phyloP scores from a whole-genome alignment of 2,888 invertebrate genomes.

The Nomada fucata region DNA sequence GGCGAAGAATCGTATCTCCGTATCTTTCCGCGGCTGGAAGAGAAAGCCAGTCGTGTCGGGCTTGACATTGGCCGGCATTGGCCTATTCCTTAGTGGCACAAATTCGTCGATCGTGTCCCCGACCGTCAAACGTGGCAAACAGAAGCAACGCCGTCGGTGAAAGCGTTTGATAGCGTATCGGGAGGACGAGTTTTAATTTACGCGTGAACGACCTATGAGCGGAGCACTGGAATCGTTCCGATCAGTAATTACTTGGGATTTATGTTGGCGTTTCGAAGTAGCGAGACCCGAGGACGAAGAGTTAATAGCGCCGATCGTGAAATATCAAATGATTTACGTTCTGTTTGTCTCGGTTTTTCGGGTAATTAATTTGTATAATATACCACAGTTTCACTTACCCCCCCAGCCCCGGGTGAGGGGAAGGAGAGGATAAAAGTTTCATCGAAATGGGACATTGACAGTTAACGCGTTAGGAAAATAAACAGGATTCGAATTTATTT shows the following conservation, averaged over 20 bases:
- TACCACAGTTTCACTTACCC: too few relatives aligned
- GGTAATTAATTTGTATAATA: too few relatives aligned
- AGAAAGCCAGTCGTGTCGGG: slow-evolving; percentile 62
- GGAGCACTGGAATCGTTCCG: not conserved
- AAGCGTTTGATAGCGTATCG: slow-evolving; percentile 35
- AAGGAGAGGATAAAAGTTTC: too few relatives aligned
- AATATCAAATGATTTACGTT: too few relatives aligned
- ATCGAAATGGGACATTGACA: too few relatives aligned
- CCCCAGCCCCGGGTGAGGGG: too few relatives aligned
- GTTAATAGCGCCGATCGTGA: too few relatives aligned
- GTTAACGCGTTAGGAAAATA: too few relatives aligned
- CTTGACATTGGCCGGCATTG: slow-evolving; percentile 59
- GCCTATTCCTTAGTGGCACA: slow-evolving; percentile 40
- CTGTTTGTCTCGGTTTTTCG: too few relatives aligned
- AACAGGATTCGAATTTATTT: too few relatives aligned
- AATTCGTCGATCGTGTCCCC: slow-evolving; percentile 39
- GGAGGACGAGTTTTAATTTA: slow-evolving; percentile 14
- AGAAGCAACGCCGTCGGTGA: slow-evolving; percentile 44
- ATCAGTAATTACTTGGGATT: not conserved
- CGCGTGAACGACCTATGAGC: not conserved
- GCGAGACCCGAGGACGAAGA: not conserved
- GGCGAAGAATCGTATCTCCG: slow-evolving; percentile 34
- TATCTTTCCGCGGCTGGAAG: slow-evolving; percentile 30
- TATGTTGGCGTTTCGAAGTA: not conserved
- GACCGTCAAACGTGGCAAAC: slow-evolving; percentile 18